phyloP scores from a whole-genome alignment of 2,888 invertebrate genomes.

The Temnothorax rugatulus region DNA sequence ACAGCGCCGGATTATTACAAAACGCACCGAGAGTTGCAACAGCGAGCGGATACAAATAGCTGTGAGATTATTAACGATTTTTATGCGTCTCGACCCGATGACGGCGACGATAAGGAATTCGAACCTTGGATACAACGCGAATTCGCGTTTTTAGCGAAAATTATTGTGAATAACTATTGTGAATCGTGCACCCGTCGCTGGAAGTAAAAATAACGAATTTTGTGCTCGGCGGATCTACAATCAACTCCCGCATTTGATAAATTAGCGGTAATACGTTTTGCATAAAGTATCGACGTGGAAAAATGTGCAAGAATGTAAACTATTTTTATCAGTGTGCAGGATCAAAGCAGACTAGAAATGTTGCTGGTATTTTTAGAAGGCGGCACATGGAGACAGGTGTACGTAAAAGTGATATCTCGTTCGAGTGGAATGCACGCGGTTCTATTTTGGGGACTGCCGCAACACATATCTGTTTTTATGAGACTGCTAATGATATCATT shows the following conservation, averaged over 20 bases:
- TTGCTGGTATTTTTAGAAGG: slow-evolving; percentile 44
- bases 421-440: slow-evolving; percentile 1
- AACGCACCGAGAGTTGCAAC: slow-evolving; percentile 66
- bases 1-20: slow-evolving; percentile 71
- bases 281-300: not conserved
- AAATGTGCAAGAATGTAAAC: slow-evolving; percentile 19
- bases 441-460: slow-evolving; percentile 13
- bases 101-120: slow-evolving; percentile 43
- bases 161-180: not conserved
- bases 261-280: not conserved
- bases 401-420: slow-evolving; percentile 29
- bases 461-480: not conserved
- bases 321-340: slow-evolving; percentile 27
- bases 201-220: slow-evolving; percentile 12
- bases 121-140: slow-evolving; percentile 9
- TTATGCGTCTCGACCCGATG: slow-evolving; percentile 37
- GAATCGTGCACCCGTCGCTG: slow-evolving; percentile 1
- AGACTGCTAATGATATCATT: not conserved
- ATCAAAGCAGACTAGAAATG: not conserved
- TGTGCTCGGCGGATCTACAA: not conserved
- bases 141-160: slow-evolving; percentile 26
- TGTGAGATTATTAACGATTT: slow-evolving; percentile 57
- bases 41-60: slow-evolving; percentile 62
- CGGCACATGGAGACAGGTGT: slow-evolving; percentile 35
- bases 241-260: not conserved